Evolutionary conservation across 1,140 invertebrate genomes (phyloP), one percentile per base, ranked within the genome.

Genomic region (Sitobion miscanthi): DNA sequence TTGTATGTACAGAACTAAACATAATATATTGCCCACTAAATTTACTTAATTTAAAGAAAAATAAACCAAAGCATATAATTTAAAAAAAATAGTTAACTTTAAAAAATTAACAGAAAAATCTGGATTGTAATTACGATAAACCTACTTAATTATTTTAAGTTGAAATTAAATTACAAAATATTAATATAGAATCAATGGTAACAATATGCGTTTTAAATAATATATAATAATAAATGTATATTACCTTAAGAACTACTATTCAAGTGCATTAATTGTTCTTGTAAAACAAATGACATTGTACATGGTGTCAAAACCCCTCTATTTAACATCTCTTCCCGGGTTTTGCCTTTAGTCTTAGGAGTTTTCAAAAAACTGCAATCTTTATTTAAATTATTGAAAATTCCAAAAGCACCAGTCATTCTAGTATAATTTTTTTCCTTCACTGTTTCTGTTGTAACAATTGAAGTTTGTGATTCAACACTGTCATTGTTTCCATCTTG

Each of bases 361-460:
- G 91, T 93, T 93, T 93, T 93, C 35, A 93, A 85, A 93, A 93
- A 93, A 42, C 91, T 93, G 8, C 91, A 93, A 42, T 86, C 91
- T 20, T n/a, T 38, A 54, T 93, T 86, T 57, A 93, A 85, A 85
- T 93, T 93, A 9, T 93, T 93, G 25, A 93, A 85, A 85, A 93
- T 86, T 52, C 91, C 91, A 57, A 45, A 93, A 86, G 82, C 82
- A 45, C 91, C 91, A 86, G 91, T 93, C 91, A 93, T 93, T 86
- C 91, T 85, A 38, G 91, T 54, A 57, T 93, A 93, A 42, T 93
- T 93, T 86, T 86, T 93, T 93, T 93, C 49, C 42, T 93, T 93
- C 0, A 85, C 91, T 30, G 91, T 85, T 83, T 82, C 77, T 85
- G 21, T n/a, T 20, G 47, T 93, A 7, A 45, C 3, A 1, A 69